Conservation (phyloP, 2,113 vertebrate species). For the Austrofundulus limnaeus region DNA sequence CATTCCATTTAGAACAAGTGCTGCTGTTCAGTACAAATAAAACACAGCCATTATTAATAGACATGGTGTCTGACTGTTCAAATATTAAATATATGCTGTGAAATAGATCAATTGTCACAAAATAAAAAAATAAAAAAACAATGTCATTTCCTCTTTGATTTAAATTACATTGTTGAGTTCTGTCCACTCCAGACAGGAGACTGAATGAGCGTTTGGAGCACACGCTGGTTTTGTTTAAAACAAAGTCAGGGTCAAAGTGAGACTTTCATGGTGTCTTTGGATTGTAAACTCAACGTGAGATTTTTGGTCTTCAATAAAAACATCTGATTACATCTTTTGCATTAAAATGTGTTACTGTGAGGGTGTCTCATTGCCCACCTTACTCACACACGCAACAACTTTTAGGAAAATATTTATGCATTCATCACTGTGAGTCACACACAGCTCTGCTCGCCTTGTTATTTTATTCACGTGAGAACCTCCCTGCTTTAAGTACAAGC, state of each 20-base stretch:
- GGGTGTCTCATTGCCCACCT: slow-evolving; percentile 21
- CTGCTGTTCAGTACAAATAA: not conserved
- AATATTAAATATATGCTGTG: not conserved
- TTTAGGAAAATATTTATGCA: slow-evolving; percentile 37
- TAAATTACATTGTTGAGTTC: slow-evolving; percentile 26
- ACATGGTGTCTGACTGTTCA: not conserved
- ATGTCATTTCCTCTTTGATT: slow-evolving; percentile 21
- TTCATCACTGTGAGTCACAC: slow-evolving; percentile 21
- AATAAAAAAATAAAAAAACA: slow-evolving; percentile 29
- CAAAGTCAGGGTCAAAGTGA: slow-evolving; percentile 12
- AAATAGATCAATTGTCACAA: slow-evolving; percentile 28
- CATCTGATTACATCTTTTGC: not conserved
- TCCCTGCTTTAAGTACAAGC: slow-evolving; percentile 38
- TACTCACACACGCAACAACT: slow-evolving; percentile 36
- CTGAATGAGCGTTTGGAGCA: slow-evolving; percentile 6
- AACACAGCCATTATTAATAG: not conserved
- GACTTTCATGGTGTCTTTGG: slow-evolving; percentile 7
- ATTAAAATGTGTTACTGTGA: slow-evolving; percentile 2
- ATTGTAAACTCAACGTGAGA: not conserved
- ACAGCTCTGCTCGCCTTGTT: slow-evolving; percentile 13
- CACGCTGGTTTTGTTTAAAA: not conserved
- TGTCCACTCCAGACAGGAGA: slow-evolving; percentile 16
- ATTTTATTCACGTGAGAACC: slow-evolving; percentile 44
- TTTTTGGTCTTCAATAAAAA: too few relatives aligned
- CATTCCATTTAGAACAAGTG: not conserved